Base-by-base conservation (phyloP, 1,140 invertebrate genomes). In the Macrotrachela quadricornifera region DNA sequence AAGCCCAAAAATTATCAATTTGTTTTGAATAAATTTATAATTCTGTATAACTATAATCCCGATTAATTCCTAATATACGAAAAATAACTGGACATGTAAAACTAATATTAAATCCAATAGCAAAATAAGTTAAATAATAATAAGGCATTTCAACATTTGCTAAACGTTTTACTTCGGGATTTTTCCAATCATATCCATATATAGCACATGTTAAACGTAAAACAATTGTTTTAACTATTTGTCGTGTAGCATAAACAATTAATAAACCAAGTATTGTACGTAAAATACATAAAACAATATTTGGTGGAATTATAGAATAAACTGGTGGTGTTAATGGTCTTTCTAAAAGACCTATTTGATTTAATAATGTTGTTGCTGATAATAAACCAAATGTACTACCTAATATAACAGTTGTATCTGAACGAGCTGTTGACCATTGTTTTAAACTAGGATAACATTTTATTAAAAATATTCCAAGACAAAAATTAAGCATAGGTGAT, bases 361-460 rank as follows among this genome's bases (percentile, higher is more conserved):
- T 85, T 70, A 84, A 83, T 8, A 82, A 68, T 82, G 83, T 87
- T 3, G 81, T 75, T n/a, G 83, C 84, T 11, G 77, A 67, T 46
- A 80, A 74, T 48, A 84, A 71, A 41, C 85, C 85, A n/a, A 78
- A 76, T 55, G 77, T 51, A 50, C 41, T 49, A 79, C 79, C 80
- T 45, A 87, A 70, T 49, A 85, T 80, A 70, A 83, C 79, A 10
- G 82, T 78, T 1, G 84, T 85, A 65, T 90, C 85, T 36, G 82
- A 82, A 63, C 84, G 83, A 12, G 60, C 58, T n/a, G 63, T 65
- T 55, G 58, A 61, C 60, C 64, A 66, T 50, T 58, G 55, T 42
- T 64, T 61, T 14, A 63, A 51, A 52, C 79, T 77, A 44, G 78
- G 78, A 50, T 71, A 66, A 49, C 75, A 76, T 2, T 82, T 79